Evolutionary conservation across 2,797 vertebrate species (phyloP), one percentile per base, ranked within the genome.

Genomic region (Acanthopagrus latus): DNA sequence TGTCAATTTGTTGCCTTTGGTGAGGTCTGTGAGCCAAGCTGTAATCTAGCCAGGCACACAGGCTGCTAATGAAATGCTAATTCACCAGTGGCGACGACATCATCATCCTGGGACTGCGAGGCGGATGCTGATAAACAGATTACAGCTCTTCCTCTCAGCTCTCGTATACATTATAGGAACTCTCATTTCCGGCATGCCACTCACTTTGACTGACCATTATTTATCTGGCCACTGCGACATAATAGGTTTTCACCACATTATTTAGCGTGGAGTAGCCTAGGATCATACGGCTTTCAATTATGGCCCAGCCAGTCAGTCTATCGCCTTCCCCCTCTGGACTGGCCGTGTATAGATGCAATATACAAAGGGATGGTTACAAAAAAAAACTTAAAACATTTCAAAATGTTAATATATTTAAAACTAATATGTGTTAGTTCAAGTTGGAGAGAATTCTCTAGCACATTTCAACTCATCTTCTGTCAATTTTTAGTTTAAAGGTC

Each of bases 51-150:
- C 70, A 8, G 44, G 38, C 74, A 47, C 29, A 57, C 38, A n/a
- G 16, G 13, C 55, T 3, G 50, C 70, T 87, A 73, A 91, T 90
- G 69, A 91, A 91, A 91, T 83, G 84, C 64, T 86, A 90, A 91
- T 88, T 90, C 62, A 80, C 52, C 67, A 65, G 63, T 5, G 17
- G 64, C 17, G 6, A 73, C 60, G 66, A 65, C 73, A 59, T 55
- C 56, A 47, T 75, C 71, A n/a, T 65, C 60, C 48, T 48, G 75
- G 71, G 75, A 82, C 62, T 64, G 76, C 12, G 78, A 71, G 73
- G 67, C 47, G 10, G 82, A 78, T 58, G 79, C 87, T 84, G 86
- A 91, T 89, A 86, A 91, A 17, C 55, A 84, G 78, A 87, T 88
- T 81, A 82, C 18, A 64, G 57, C 67, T 59, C 63, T 66, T 43